phyloP scores from a whole-genome alignment of 2,888 invertebrate genomes.

The Synergus umbraculus region DNA sequence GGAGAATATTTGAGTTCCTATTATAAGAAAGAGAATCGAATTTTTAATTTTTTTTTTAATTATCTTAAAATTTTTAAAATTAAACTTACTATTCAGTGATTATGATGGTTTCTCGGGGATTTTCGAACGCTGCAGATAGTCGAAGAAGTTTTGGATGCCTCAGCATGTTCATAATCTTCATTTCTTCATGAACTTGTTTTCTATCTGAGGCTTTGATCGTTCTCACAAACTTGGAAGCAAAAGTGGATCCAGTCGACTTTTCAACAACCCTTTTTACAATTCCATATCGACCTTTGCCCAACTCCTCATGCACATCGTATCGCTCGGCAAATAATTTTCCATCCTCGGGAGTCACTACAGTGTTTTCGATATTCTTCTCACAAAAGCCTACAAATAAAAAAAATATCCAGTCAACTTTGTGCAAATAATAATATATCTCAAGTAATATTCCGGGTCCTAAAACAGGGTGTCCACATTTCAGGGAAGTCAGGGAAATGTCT shows the following conservation, averaged over 20 bases:
- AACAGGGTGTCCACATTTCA: no score
- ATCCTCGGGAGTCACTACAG: slow-evolving; percentile 78
- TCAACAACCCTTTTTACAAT: slow-evolving; percentile 85
- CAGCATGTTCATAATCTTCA: slow-evolving; percentile 90
- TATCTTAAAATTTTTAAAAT: background rate
- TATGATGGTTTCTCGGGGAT: slow-evolving; percentile 87
- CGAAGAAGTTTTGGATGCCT: slow-evolving; percentile 91
- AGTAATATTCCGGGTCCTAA: no score
- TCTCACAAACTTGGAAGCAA: slow-evolving; percentile 91
- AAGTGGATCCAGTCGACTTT: slow-evolving; percentile 81
- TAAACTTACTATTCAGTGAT: slow-evolving; percentile 92
- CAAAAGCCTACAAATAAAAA: slow-evolving; percentile 1
- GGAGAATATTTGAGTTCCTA: slow-evolving; percentile 41
- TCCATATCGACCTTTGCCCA: slow-evolving; percentile 88
- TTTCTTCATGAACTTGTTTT: slow-evolving; percentile 89
- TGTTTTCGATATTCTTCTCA: slow-evolving; percentile 42
- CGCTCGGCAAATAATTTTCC: slow-evolving; percentile 81
- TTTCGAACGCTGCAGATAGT: slow-evolving; percentile 89
- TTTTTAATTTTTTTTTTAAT: background rate
- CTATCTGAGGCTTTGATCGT: slow-evolving; percentile 86
- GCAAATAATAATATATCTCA: no score
- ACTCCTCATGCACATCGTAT: slow-evolving; percentile 85
- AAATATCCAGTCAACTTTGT: no score
- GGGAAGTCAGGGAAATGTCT: no score
- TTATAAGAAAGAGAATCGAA: background rate